Evolutionary conservation across 2,888 invertebrate genomes (phyloP), one percentile per base, ranked within the genome.

Genomic region (Loripinus fragilis): DNA sequence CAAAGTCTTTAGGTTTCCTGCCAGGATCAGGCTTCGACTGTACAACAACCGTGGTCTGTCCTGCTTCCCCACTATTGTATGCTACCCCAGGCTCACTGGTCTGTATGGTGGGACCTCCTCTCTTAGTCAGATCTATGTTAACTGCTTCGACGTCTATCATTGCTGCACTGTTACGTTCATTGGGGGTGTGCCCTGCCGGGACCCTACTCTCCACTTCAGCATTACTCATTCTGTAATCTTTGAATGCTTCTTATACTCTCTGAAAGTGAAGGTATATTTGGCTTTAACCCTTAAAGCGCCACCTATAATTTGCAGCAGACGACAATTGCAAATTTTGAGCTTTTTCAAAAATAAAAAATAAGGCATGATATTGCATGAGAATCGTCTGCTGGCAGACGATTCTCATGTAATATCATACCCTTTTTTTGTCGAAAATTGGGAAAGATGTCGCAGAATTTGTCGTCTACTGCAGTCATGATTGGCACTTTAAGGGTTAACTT

Each of bases 1-100:
- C 90, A 83, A 86, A 91, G 81, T 91, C 90, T 76, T 90, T 91
- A 3, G 91, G 91, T 70, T 90, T 91, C 35, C 85, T 78, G 23
- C 76, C 86, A 5, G 87, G 87, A 72, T 90, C 89, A 1, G 86
- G 87, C 60, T 88, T 87, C 65, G 76, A 76, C 52, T 86, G 86
- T 30, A 77, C 80, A 0, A 88, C 73, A 33, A 85, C 74, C 5
- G 85, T 80, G 3, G 82, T 71, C 35, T 78, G 81, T 35, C 79
- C 78, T 17, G 68, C 41, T n/a, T 85, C 78, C 17, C 68, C 74
- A 17, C 68, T 75, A 33, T 66, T 60, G 66, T 81, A 81, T 52
- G 71, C 25, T 15, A 41, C 30, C 23, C 30, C 45, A 65, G 23
- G 81, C 76, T 28, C 78, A 71, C 1, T 69, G 66, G 30, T 65